Base-by-base conservation (phyloP, 2,888 invertebrate genomes). In the Sceliomorpha sp. region DNA sequence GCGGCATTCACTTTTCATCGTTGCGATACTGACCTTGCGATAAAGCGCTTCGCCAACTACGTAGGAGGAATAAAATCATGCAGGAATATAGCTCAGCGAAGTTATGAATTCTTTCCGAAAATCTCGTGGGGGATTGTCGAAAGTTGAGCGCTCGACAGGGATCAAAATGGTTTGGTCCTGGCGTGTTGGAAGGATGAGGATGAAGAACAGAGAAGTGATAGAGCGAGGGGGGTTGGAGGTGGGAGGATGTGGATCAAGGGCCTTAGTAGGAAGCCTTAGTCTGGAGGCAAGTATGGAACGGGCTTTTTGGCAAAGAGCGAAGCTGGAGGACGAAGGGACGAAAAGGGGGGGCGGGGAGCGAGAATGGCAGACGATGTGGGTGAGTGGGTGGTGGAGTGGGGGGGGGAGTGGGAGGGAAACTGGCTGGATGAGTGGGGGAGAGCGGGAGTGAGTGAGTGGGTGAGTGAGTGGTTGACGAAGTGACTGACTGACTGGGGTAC, bases 81-180 rank as follows among this genome's bases (percentile, higher is more conserved):
- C 45, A 15, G 17, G 42, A 56, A 64, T 56, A 45, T 50, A 48
- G 40, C 42, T 55, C 29, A 45, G 51, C 55, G 56, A 78, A 86
- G 80, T 86, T 87, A 86, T 86, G 86, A 87, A 86, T 86, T 87
- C 84, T 84, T 78, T 76, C 77, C 74, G 73, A 79, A 79, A 83
- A 81, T 78, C 79, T 83, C 73, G 70, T 68, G 77, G 75, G 20
- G 77, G 78, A 82, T 75, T 56, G 75, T 76, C 74, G 77, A 79
- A 69, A 82, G 81, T 81, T 78, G 80, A 77, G 76, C 79, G 78
- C 80, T 79, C 77, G 75, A 72, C 75, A 71, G 68, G 80, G 82
- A 81, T 79, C 81, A 79, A 80, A 81, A 78, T 78, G 82, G 81
- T 78, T 81, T 74, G 80, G 74, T 67, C 60, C 39, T 50, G 44